Evolutionary conservation across 1,140 invertebrate species (phyloP).

Genomic region (Listronotus bonariensis): DNA sequence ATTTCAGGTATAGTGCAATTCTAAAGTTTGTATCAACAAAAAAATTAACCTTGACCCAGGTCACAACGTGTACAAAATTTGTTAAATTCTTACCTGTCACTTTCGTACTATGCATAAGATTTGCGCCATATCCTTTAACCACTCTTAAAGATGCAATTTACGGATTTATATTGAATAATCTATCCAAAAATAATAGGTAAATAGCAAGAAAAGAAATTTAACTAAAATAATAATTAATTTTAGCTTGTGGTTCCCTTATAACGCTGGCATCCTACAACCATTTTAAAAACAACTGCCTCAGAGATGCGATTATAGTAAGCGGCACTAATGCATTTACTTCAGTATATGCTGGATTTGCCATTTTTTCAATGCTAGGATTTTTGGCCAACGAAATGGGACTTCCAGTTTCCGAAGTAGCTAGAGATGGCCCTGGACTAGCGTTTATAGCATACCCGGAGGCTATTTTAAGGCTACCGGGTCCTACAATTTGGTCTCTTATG

Average conservation of each 20-base stretch:
- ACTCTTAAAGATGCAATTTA: too few species aligned
- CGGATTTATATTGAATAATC: background rate
- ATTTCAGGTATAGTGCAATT: too few species aligned
- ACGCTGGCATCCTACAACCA: slow-evolving; percentile 77
- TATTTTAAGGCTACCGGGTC: slow-evolving; percentile 73
- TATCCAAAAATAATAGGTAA: background rate
- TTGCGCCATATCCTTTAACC: too few species aligned
- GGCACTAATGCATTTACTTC: slow-evolving; percentile 74
- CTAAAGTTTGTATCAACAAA: too few species aligned
- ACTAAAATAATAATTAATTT: too few species aligned
- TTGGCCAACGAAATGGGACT: slow-evolving; percentile 69
- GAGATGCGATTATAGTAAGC: slow-evolving; percentile 71
- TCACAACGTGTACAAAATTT: too few species aligned
- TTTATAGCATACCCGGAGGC: slow-evolving; percentile 84
- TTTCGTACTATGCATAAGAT: too few species aligned
- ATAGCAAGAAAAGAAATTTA: slow-evolving; percentile 4
- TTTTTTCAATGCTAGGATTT: slow-evolving; percentile 83
- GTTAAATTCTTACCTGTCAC: too few species aligned
- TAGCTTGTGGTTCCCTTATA: slow-evolving; percentile 68
- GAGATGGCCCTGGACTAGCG: slow-evolving; percentile 75
- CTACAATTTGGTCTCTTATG: slow-evolving; percentile 77
- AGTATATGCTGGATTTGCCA: slow-evolving; percentile 75
- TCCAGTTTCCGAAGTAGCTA: slow-evolving; percentile 63
- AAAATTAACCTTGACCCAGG: too few species aligned
- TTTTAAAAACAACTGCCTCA: slow-evolving; percentile 74